A percentile compares a stretch with the other conserved stretches of the same genome.
Conservation (phyloP, 2,797 vertebrate species). For the Sylvilagus floridanus region DNA sequence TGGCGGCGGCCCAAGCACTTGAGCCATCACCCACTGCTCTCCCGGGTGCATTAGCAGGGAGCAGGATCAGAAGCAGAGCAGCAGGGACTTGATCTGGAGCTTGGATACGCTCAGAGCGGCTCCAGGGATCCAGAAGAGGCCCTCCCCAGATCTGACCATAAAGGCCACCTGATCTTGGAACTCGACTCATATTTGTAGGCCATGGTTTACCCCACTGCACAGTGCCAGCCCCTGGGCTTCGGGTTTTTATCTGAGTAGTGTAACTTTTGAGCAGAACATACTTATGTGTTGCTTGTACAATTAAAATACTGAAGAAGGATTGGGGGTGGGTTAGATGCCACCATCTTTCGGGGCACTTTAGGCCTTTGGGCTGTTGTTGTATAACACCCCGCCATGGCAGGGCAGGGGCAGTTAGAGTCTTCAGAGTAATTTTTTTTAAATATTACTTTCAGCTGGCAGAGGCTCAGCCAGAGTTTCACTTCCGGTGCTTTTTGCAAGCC, state of each 20-base stretch:
- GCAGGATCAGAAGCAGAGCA: no score
- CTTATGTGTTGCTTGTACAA: constrained; percentile 13
- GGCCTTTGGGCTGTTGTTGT: constrained; percentile 6
- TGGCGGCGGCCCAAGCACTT: no score
- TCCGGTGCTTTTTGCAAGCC: constrained; percentile 62
- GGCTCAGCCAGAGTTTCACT: constrained; percentile 53
- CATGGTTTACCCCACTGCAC: no score
- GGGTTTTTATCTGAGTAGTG: constrained; percentile 36
- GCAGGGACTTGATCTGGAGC: no score
- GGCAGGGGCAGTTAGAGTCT: neutral
- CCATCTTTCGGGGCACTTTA: neutral
- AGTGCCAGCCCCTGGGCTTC: neutral
- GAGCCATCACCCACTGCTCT: no score
- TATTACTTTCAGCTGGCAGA: constrained; percentile 59
- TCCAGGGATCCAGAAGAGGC: no score
- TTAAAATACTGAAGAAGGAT: constrained; percentile 18
- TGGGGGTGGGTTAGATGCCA: neutral
- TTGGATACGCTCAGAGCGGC: no score
- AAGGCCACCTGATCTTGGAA: no score
- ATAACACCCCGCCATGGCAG: neutral
- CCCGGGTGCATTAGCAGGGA: no score
- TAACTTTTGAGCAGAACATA: constrained; percentile 20
- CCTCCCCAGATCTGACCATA: no score
- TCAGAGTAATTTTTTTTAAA: constrained; percentile 28
- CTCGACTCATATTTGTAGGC: no score